Evolutionary conservation across 2,888 invertebrate genomes (phyloP).

Genomic region (Xylophagus ater): DNA sequence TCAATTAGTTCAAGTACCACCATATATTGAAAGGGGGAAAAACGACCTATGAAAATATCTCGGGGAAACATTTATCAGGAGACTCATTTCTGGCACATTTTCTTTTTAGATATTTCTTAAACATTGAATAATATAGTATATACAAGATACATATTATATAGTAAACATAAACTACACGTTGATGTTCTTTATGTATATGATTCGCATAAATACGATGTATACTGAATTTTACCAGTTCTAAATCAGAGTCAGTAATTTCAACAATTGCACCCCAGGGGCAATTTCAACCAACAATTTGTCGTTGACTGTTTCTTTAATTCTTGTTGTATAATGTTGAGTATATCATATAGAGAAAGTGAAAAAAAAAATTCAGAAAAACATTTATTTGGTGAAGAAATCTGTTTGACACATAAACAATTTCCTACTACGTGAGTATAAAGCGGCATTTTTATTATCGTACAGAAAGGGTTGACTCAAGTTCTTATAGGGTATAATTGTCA

Average conservation of each 20-base stretch:
- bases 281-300: constrained; percentile 16
- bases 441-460: background rate
- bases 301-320: constrained; percentile 3
- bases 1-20: no score
- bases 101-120: constrained; percentile 4
- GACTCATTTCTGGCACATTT: constrained; percentile 13
- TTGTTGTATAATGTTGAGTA: background rate
- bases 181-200: no score
- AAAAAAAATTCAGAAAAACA: background rate
- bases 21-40: no score
- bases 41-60: constrained; percentile 5
- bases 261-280: constrained; percentile 28
- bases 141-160: constrained; percentile 7
- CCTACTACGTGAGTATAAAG: constrained; percentile 8
- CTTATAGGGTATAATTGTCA: background rate
- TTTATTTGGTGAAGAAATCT: constrained; percentile 1
- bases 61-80: constrained; percentile 12
- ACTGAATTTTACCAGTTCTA: constrained; percentile 16
- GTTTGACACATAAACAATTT: constrained; percentile 6
- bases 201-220: constrained; percentile 5
- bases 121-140: constrained; percentile 10
- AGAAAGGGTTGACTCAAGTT: background rate
- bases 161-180: no score
- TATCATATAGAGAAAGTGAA: background rate
- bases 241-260: constrained; percentile 28